A percentile compares a stretch with the other conserved stretches of the same genome.
These are phyloP conservation scores for Brachyopa scutellaris DNA, from an alignment of 2,888 invertebrate species.

Conservation along the genomic window DNA sequence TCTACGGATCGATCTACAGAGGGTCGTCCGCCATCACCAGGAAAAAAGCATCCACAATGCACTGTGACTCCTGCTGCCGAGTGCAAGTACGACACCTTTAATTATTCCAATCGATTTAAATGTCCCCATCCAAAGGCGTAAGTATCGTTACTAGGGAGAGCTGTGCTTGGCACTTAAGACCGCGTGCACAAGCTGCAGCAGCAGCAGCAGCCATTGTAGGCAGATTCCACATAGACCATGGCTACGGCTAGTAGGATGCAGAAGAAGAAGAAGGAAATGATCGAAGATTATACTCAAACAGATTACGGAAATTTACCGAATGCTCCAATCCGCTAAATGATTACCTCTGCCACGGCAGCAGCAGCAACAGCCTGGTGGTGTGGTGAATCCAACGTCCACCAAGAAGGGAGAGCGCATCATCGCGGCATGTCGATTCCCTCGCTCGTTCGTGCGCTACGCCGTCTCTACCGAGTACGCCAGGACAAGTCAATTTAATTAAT, in stretches of 20 bases:
- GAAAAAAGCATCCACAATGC: not conserved
- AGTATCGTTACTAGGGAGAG: constrained; percentile 42
- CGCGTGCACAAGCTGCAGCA: constrained; percentile 8
- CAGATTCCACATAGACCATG: constrained; percentile 26
- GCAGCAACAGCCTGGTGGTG: constrained; percentile 5
- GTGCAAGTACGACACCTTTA: constrained; percentile 72
- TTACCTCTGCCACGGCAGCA: constrained; percentile 63
- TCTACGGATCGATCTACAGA: constrained; percentile 53
- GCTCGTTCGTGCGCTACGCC: constrained; percentile 34
- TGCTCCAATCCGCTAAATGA: constrained; percentile 71
- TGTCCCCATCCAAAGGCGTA: constrained; percentile 66
- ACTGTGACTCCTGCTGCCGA: constrained; percentile 21
- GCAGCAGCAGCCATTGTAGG: constrained; percentile 17
- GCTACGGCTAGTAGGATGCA: not conserved
- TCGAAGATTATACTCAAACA: constrained; percentile 72
- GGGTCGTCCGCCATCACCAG: constrained; percentile 4
- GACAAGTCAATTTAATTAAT: constrained; percentile 73
- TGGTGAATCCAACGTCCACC: not conserved
- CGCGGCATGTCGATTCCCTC: constrained; percentile 26
- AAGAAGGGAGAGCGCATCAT: constrained; percentile 15
- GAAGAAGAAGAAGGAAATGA: constrained; percentile 64
- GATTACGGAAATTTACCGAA: constrained; percentile 71
- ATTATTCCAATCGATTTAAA: constrained; percentile 72
- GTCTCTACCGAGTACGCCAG: too few species aligned
- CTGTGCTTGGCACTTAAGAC: constrained; percentile 40